These are phyloP conservation scores for Ichneumon xanthorius DNA, from an alignment of 2,888 invertebrate species.

Conservation along the genomic window DNA sequence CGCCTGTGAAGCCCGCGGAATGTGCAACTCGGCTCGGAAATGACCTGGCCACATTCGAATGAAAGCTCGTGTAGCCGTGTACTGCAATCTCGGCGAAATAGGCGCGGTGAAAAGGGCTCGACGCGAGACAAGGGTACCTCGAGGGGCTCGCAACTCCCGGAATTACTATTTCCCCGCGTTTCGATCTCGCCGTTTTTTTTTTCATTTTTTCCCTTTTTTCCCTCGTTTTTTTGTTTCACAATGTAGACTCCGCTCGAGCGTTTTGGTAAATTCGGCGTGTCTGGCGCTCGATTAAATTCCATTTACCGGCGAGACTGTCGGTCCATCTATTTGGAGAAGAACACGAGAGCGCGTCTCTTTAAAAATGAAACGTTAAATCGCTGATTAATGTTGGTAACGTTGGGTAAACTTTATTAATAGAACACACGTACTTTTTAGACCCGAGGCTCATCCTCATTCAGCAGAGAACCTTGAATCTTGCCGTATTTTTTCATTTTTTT, in stretches of 20 bases:
- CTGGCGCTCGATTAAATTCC: neutral
- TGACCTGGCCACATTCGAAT: constrained; percentile 60
- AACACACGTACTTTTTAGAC: neutral
- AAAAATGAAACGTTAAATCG: neutral
- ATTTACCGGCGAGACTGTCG: neutral
- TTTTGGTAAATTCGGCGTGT: constrained; percentile 35
- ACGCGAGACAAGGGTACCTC: constrained; percentile 64
- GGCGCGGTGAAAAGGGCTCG: constrained; percentile 62
- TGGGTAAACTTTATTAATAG: neutral
- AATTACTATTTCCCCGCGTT: constrained; percentile 58
- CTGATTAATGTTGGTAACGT: neutral
- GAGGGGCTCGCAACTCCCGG: constrained; percentile 53
- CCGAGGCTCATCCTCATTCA: neutral
- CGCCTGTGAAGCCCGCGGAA: constrained; percentile 48
- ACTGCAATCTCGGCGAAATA: constrained; percentile 66
- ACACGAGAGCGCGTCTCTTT: neutral
- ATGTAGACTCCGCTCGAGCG: constrained; percentile 14
- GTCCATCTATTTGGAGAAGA: neutral
- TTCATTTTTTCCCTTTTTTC: constrained; percentile 23
- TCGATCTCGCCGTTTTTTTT: constrained; percentile 2
- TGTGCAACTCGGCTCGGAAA: constrained; percentile 44
- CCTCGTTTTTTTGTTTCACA: neutral
- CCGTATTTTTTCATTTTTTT: too few species aligned
- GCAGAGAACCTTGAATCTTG: constrained; percentile 1
- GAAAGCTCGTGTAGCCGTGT: constrained; percentile 27